Evolutionary conservation across 2,113 vertebrate species (phyloP).

Genomic region (Salvator merianae): DNA sequence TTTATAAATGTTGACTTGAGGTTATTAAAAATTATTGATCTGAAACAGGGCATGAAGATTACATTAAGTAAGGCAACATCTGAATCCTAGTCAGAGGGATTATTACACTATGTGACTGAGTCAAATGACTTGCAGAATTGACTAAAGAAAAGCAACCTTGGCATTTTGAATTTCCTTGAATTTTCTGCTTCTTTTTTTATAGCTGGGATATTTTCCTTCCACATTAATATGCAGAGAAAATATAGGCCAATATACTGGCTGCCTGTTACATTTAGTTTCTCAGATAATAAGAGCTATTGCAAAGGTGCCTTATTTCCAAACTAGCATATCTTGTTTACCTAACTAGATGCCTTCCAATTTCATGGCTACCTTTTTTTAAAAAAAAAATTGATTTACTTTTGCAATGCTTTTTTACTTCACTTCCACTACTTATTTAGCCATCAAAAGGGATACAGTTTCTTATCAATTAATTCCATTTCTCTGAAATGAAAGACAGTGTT

Average conservation of each 20-base stretch:
- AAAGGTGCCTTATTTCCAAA: constrained; percentile 21
- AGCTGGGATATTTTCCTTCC: neutral
- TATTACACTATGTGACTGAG: neutral
- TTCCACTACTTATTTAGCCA: neutral
- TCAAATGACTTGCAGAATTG: constrained; percentile 21
- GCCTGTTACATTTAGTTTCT: constrained; percentile 6
- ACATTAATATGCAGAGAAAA: neutral
- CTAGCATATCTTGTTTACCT: neutral
- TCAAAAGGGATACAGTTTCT: constrained; percentile 25
- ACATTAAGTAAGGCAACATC: constrained; percentile 6
- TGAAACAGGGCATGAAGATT: constrained; percentile 15
- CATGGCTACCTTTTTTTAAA: neutral
- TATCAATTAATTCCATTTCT: constrained; percentile 15
- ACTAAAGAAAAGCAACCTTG: constrained; percentile 27
- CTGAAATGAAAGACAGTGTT: no score
- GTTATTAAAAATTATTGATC: constrained; percentile 24
- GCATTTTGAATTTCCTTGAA: constrained; percentile 11
- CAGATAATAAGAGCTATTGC: constrained; percentile 15
- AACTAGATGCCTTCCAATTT: neutral
- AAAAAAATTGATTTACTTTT: neutral
- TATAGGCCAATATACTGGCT: neutral
- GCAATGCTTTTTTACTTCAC: neutral
- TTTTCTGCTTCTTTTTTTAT: neutral
- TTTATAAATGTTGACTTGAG: constrained; percentile 17
- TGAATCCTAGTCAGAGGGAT: neutral